Evolutionary conservation across 2,797 vertebrate species (phyloP).

Genomic region (Dicrostonyx torquatus): DNA sequence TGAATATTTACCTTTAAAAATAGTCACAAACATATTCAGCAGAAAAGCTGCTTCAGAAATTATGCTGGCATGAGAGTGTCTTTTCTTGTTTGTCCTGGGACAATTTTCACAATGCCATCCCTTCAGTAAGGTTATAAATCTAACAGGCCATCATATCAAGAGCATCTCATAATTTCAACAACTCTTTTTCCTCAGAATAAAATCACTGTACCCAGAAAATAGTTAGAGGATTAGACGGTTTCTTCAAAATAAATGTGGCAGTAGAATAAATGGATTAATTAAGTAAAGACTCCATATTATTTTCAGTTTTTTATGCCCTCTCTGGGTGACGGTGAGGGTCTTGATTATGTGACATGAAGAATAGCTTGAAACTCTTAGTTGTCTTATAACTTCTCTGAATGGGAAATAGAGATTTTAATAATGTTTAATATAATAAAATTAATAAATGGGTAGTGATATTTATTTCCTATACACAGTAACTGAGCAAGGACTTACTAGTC

Average conservation of each 20-base stretch:
- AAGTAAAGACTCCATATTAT: background rate
- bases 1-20: constrained; percentile 30
- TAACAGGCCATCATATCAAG: background rate
- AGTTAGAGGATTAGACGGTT: background rate
- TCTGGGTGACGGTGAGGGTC: background rate
- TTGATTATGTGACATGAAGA: background rate
- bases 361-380: background rate
- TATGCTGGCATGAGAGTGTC: background rate
- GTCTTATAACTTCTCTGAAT: background rate
- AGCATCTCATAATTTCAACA: background rate
- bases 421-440: background rate
- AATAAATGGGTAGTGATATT: background rate
- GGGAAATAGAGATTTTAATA: background rate
- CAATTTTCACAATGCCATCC: background rate
- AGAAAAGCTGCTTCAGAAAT: background rate
- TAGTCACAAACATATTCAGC: background rate
- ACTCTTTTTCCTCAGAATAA: background rate
- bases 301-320: background rate
- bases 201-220: background rate
- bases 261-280: background rate
- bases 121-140: background rate
- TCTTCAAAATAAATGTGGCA: background rate
- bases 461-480: background rate
- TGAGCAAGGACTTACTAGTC: background rate
- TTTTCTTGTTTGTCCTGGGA: background rate